phyloP scores from a whole-genome alignment of 2,113 vertebrate species.

The Saguinus imperator region DNA sequence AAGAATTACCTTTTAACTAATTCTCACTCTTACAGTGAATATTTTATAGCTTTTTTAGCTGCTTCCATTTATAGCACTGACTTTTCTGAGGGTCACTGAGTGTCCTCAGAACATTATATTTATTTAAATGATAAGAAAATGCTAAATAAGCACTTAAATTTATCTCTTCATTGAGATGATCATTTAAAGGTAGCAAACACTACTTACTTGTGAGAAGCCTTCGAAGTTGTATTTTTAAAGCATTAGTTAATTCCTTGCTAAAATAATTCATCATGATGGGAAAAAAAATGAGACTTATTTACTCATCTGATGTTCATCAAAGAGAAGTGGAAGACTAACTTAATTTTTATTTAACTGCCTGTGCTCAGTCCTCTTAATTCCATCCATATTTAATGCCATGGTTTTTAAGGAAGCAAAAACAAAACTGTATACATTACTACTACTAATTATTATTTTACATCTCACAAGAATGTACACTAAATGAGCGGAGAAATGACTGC shows the following conservation, averaged over 20 bases:
- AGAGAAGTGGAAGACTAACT: neutral
- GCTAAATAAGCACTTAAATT: neutral
- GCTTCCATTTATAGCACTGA: neutral
- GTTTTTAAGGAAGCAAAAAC: neutral
- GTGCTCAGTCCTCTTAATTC: neutral
- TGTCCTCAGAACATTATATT: neutral
- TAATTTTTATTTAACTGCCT: neutral
- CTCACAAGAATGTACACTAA: accelerated
- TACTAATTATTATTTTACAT: neutral
- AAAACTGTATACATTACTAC: neutral
- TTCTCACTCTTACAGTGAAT: neutral
- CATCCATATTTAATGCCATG: neutral
- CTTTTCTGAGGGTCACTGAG: neutral
- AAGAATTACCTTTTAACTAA: neutral
- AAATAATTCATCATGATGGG: neutral
- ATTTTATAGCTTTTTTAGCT: neutral
- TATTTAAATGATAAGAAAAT: neutral
- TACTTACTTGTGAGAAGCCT: neutral
- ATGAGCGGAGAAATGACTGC: neutral
- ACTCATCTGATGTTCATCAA: neutral
- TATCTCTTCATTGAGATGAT: neutral
- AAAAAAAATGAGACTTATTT: neutral
- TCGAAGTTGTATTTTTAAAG: neutral
- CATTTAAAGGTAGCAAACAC: neutral
- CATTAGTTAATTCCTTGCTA: neutral